Conservation (phyloP, 2,797 vertebrate genomes). For the Tapera naevia region DNA sequence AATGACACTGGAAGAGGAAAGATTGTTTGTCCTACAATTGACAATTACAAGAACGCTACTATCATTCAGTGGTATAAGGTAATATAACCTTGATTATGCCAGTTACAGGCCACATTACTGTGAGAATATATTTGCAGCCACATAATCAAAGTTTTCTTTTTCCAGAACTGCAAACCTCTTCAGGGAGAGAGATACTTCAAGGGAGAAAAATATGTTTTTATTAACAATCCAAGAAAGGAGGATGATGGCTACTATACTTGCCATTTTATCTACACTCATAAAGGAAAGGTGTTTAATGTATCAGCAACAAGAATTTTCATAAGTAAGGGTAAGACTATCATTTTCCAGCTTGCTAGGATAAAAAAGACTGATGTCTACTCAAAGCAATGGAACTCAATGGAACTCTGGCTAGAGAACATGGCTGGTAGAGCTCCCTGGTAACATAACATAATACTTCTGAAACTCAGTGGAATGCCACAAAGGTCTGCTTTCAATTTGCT, state of each 20-base stretch:
- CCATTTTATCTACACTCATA: constrained; percentile 71
- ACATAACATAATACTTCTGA: not conserved
- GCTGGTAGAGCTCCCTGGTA: not conserved
- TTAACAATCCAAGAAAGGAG: not conserved
- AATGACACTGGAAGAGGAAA: constrained; percentile 44
- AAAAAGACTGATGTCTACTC: not conserved
- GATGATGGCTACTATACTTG: constrained; percentile 77
- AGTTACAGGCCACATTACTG: not conserved
- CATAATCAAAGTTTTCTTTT: not conserved
- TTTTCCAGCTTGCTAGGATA: not conserved
- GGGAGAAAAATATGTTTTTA: not conserved
- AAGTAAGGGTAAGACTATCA: constrained; percentile 47
- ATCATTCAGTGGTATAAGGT: constrained; percentile 68
- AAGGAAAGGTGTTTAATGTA: constrained; percentile 60
- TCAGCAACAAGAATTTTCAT: constrained; percentile 69
- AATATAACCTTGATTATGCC: not conserved
- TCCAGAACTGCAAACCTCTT: constrained; percentile 63
- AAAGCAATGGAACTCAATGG: not conserved
- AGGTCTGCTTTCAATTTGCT: not conserved
- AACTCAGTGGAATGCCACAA: not conserved
- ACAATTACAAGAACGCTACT: constrained; percentile 51
- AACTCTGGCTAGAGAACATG: not conserved
- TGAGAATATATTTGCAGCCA: not conserved
- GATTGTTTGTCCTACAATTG: constrained; percentile 56
- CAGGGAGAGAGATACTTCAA: constrained; percentile 17